A percentile compares a stretch with the other conserved stretches of the same genome.
These are phyloP conservation scores for Brachypodius melanocephalos DNA, from an alignment of 2,113 vertebrate species.

Conservation along the genomic window DNA sequence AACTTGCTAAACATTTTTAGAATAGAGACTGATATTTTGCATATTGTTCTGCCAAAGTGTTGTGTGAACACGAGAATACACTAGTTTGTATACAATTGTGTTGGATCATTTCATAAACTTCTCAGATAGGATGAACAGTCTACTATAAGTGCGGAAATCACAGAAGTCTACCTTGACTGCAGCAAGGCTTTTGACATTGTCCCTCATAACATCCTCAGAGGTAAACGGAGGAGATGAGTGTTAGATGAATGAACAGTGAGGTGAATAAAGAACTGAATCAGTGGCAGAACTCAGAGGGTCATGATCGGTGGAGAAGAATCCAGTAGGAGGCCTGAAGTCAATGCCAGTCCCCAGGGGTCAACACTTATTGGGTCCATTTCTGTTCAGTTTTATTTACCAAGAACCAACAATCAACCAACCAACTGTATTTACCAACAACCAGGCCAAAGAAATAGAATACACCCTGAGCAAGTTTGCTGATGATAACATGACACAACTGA, in stretches of 20 bases:
- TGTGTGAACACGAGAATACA: background rate
- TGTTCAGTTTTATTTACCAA: background rate
- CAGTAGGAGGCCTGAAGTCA: background rate
- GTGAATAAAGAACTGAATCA: background rate
- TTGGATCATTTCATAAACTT: background rate
- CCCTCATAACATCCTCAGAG: background rate
- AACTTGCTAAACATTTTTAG: background rate
- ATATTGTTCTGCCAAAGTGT: background rate
- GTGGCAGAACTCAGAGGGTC: background rate
- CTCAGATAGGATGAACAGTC: background rate
- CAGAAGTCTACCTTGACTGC: background rate
- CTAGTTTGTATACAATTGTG: background rate
- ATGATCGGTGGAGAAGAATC: background rate
- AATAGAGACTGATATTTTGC: background rate
- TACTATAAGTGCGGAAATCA: background rate
- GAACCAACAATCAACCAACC: too few relatives aligned
- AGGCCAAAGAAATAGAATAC: background rate
- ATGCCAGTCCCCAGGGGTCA: too few relatives aligned
- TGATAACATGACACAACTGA: accelerated
- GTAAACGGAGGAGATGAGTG: background rate
- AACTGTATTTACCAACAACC: background rate
- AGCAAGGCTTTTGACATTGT: background rate
- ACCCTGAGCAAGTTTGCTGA: background rate
- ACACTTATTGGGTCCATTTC: background rate
- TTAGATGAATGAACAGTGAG: background rate